These are phyloP conservation scores for Drosophila anceps DNA, from an alignment of 2,888 invertebrate genomes.

Conservation along the genomic window DNA sequence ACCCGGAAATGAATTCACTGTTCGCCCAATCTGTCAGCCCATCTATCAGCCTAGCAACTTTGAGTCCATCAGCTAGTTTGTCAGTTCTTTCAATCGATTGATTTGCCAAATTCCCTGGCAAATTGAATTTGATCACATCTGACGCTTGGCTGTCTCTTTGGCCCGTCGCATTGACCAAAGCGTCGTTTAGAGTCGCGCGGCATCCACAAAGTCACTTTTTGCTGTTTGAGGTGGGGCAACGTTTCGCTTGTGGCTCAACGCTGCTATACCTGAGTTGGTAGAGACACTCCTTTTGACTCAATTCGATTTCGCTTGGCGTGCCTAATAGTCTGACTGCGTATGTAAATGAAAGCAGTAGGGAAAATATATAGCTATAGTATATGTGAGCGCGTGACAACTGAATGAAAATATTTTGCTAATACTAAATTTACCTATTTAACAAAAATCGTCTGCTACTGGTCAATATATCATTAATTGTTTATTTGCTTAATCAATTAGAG, in stretches of 20 bases:
- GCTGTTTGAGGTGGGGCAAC: conserved; percentile 25
- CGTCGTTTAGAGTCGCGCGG: conserved; percentile 70
- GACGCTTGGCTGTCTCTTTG: conserved; percentile 49
- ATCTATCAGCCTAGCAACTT: conserved; percentile 39
- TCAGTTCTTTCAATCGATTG: conserved; percentile 64
- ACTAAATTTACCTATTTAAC: not conserved
- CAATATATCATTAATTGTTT: not conserved
- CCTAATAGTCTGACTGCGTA: conserved; percentile 66
- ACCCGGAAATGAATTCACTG: conserved; percentile 16
- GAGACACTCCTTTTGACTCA: conserved; percentile 67
- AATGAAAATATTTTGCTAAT: not conserved
- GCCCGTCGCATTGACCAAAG: conserved; percentile 59
- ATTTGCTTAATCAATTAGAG: no score
- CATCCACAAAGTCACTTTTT: conserved; percentile 45
- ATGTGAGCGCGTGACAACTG: conserved; percentile 18
- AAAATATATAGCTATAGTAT: not conserved
- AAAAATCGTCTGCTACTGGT: not conserved
- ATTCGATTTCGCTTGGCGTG: conserved; percentile 51
- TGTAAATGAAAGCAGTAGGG: conserved; percentile 40
- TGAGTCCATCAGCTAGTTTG: conserved; percentile 51
- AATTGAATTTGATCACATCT: conserved; percentile 73
- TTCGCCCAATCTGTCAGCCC: conserved; percentile 8
- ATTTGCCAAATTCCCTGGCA: conserved; percentile 50
- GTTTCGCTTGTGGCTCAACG: conserved; percentile 22
- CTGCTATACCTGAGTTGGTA: conserved; percentile 46